A percentile compares a stretch with the other conserved stretches of the same genome.
Conservation (phyloP, 2,113 vertebrate genomes). For the Danionella cerebrum region DNA sequence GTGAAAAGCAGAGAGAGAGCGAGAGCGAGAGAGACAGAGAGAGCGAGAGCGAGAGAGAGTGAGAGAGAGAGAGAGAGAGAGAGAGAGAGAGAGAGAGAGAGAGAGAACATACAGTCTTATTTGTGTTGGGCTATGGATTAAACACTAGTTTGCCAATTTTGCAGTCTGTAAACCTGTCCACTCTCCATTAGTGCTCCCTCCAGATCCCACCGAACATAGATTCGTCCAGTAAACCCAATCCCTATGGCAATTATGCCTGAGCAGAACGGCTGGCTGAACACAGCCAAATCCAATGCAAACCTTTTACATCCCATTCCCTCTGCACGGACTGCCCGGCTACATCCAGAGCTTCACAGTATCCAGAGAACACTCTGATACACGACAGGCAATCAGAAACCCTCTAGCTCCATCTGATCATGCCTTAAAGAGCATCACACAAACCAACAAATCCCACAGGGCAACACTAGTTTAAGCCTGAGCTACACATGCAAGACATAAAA, state of each 20-base stretch:
- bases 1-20: not conserved
- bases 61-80: not conserved
- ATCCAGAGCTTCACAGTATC: not conserved
- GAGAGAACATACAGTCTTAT: not conserved
- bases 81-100: not conserved
- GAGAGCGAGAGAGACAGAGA: not conserved
- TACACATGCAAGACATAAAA: no score
- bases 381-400: slow-evolving; percentile 26
- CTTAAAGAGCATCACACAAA: slow-evolving; percentile 12
- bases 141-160: slow-evolving; percentile 1
- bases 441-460: slow-evolving; percentile 12
- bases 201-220: slow-evolving; percentile 4
- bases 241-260: slow-evolving; percentile 22
- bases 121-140: not conserved
- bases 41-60: not conserved
- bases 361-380: not conserved
- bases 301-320: slow-evolving; percentile 22
- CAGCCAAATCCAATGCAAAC: slow-evolving; percentile 16
- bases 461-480: no score
- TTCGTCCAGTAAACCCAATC: slow-evolving; percentile 1
- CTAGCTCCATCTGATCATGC: not conserved
- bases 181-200: not conserved
- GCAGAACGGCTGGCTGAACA: slow-evolving; percentile 21
- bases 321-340: not conserved
- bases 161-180: not conserved